Evolutionary conservation across 2,888 invertebrate genomes (phyloP).

Genomic region (Onthophagus sagittarius): DNA sequence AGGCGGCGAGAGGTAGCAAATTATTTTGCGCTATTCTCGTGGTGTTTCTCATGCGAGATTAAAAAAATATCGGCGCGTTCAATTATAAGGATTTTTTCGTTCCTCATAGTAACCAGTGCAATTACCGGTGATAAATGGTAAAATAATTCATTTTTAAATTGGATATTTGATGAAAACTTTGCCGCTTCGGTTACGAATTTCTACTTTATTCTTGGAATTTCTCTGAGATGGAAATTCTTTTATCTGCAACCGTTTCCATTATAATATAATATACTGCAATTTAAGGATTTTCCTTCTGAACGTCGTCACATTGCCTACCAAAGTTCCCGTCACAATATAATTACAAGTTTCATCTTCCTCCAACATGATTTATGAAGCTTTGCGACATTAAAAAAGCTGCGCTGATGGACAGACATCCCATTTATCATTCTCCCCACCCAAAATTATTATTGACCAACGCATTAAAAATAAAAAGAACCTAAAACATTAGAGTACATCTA

Average conservation of each 20-base stretch:
- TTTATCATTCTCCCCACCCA: background rate
- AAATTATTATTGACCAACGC: background rate
- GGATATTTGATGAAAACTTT: background rate
- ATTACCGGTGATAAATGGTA: background rate
- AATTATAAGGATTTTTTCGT: background rate
- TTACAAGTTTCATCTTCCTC: background rate
- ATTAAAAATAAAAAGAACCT: background rate
- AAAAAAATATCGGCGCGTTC: background rate
- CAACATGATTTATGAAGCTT: background rate
- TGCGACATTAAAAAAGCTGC: background rate
- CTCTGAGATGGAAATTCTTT: background rate
- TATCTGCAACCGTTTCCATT: background rate
- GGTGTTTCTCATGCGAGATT: background rate
- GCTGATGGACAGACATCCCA: background rate
- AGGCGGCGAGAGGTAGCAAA: background rate
- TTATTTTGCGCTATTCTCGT: background rate
- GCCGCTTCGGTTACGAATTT: background rate
- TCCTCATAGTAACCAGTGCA: background rate
- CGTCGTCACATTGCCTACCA: background rate
- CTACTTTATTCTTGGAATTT: background rate
- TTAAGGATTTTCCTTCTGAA: background rate
- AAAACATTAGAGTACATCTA: constrained; percentile 16
- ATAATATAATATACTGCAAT: background rate
- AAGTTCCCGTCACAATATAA: background rate
- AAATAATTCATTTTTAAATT: background rate